Conservation (phyloP, 2,797 vertebrate species). For the Jordanella pulchra region DNA sequence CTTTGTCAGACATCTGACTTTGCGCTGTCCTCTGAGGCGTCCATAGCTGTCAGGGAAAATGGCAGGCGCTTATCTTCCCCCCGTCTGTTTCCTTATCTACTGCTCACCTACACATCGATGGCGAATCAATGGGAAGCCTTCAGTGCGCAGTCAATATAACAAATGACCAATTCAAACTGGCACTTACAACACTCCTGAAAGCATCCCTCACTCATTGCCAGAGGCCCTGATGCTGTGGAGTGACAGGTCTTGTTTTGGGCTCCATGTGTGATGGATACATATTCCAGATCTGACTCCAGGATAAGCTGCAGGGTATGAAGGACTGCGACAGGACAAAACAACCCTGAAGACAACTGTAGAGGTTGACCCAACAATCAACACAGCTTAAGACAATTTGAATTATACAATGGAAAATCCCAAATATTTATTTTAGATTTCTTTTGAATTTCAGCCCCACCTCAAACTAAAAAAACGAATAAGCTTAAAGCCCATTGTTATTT, state of each 20-base stretch:
- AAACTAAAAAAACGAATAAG: too few relatives aligned
- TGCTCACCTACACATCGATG: slow-evolving; percentile 75
- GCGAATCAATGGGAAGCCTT: slow-evolving; percentile 75
- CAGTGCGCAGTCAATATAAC: slow-evolving; percentile 69
- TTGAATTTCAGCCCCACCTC: too few relatives aligned
- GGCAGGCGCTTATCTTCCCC: slow-evolving; percentile 72
- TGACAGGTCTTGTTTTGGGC: slow-evolving; percentile 12
- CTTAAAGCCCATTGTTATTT: too few relatives aligned
- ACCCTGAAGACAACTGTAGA: background rate
- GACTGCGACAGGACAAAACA: background rate
- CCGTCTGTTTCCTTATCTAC: slow-evolving; percentile 74
- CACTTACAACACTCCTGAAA: slow-evolving; percentile 45
- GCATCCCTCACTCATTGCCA: slow-evolving; percentile 26
- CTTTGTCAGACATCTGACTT: slow-evolving; percentile 73
- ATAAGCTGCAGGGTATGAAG: slow-evolving; percentile 21
- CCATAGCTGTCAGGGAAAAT: slow-evolving; percentile 56
- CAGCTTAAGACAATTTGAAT: background rate
- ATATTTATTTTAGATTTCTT: background rate
- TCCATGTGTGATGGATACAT: background rate
- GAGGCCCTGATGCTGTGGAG: background rate
- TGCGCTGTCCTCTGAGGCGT: slow-evolving; percentile 63
- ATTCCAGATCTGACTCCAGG: slow-evolving; percentile 4
- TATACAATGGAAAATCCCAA: too few relatives aligned
- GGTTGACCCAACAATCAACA: background rate
- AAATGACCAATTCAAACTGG: slow-evolving; percentile 70